A percentile compares a stretch with the other conserved stretches of the same genome.
phyloP scores from a whole-genome alignment of 2,113 vertebrate genomes.

The Thamnophis sirtalis region DNA sequence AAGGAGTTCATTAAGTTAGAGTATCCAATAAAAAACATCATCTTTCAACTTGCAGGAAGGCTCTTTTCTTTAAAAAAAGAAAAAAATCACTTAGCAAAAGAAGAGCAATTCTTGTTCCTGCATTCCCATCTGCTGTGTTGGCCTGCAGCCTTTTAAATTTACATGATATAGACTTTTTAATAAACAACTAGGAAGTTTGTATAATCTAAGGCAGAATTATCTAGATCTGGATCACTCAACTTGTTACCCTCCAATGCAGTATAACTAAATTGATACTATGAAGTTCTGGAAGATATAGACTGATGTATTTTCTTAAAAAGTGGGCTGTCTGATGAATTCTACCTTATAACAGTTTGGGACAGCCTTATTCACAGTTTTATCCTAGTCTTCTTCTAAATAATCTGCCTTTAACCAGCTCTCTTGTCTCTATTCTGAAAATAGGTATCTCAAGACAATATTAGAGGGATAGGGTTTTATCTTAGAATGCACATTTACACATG shows the following conservation, averaged over 20 bases:
- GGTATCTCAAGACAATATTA: background rate
- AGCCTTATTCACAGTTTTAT: background rate
- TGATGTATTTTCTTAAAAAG: no score
- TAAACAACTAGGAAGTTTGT: background rate
- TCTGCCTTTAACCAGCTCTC: background rate
- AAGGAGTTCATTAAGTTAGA: constrained; percentile 72
- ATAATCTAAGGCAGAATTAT: background rate
- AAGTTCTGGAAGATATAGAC: background rate
- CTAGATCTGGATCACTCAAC: background rate
- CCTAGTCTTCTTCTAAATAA: background rate
- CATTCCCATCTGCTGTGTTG: background rate
- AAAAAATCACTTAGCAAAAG: constrained; percentile 49
- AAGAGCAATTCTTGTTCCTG: constrained; percentile 57
- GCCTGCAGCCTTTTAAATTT: background rate
- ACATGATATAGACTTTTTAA: background rate
- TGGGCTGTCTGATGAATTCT: background rate
- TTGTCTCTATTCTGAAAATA: background rate
- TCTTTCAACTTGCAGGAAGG: constrained; percentile 64
- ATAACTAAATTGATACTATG: background rate
- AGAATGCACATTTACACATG: background rate
- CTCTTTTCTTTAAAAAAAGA: constrained; percentile 11
- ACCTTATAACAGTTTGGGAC: background rate
- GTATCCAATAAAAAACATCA: constrained; percentile 62
- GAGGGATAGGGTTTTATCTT: background rate
- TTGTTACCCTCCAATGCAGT: background rate